Conservation (phyloP, 2,797 vertebrate genomes). For the Chelidonichthys spinosus region DNA sequence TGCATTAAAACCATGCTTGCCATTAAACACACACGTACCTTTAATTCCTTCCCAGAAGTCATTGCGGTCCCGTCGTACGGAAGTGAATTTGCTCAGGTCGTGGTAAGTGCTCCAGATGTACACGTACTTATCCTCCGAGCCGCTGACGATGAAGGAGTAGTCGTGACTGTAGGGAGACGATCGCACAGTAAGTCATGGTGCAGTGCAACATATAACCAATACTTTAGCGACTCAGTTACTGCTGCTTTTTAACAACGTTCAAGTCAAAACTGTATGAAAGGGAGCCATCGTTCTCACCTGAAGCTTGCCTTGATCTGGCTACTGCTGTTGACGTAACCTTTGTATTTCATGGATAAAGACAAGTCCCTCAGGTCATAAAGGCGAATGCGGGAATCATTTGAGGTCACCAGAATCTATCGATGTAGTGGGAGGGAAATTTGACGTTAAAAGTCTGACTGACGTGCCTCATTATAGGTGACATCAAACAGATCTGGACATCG, state of each 20-base stretch:
- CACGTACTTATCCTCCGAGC: conserved; percentile 98
- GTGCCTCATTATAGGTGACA: background rate
- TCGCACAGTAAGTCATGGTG: background rate
- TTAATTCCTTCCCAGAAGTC: conserved; percentile 99
- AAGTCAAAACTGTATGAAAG: background rate
- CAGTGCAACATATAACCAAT: background rate
- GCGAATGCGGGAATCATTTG: conserved; percentile 97
- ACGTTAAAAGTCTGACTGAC: background rate
- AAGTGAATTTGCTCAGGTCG: conserved; percentile 98
- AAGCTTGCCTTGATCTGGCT: conserved; percentile 99
- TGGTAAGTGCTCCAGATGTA: conserved; percentile 99
- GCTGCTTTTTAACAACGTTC: background rate
- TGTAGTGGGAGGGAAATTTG: background rate
- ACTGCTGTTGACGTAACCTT: conserved; percentile 98
- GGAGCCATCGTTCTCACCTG: conserved; percentile 85
- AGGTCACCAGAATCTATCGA: conserved; percentile 95
- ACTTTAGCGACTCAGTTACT: background rate
- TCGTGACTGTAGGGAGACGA: conserved; percentile 87
- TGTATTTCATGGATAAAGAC: conserved; percentile 99
- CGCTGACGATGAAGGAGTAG: conserved; percentile 97
- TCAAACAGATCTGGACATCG: background rate
- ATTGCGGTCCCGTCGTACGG: conserved; percentile 96
- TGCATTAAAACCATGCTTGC: background rate
- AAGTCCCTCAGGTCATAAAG: conserved; percentile 97
- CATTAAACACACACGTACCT: conserved; percentile 82